Evolutionary conservation across 2,113 vertebrate species (phyloP), one percentile per base, ranked within the genome.

Genomic region (Carassius gibelio): DNA sequence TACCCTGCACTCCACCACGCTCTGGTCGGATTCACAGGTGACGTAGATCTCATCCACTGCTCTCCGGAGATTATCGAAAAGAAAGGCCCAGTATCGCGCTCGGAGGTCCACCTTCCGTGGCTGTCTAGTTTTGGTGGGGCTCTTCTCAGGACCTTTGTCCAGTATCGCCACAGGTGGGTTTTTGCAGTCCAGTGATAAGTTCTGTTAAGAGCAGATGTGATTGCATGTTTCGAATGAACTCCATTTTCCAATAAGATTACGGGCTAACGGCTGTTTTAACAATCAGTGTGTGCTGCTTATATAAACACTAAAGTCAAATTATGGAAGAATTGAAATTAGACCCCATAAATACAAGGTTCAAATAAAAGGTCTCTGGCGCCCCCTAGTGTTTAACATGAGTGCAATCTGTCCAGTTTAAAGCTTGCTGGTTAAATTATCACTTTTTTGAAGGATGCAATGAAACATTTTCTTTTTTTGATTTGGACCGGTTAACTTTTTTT

Each of bases 1-100:
- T 92, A 97, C 98, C 97, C 96, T 99, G 94, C 98, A 99, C 85
- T 99, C 98, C 23, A 99, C 97, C 34, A 99, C 98, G 0, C 98
- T 99, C 94, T 99, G 97, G 87, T 99, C 98, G 0, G 98, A 99
- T 89, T 99, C 98, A 89, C 98, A 99, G 0, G 98, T 99, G 81
- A 98, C 97, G 1, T 99, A 99, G 89, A 99, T 99, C 85, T 99
- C 98, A 71, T 99, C 98, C 5, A 99, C 98, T 0, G 98, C 98
- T 15, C 98, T 93, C 2, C 98, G 94, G 61, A 99, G 94, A 87
- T 99, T 99, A 90, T 99, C 98, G 23, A 99, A 99, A 9, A 99
- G 97, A 88, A 99, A 99, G 0, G 98, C 98, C 98, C 98, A 99
- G 89, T 99, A 99, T 14, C 98, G 96, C 0, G 98, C 98, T 82